phyloP scores from a whole-genome alignment of 2,888 invertebrate genomes.

The Tachystola acroxantha region DNA sequence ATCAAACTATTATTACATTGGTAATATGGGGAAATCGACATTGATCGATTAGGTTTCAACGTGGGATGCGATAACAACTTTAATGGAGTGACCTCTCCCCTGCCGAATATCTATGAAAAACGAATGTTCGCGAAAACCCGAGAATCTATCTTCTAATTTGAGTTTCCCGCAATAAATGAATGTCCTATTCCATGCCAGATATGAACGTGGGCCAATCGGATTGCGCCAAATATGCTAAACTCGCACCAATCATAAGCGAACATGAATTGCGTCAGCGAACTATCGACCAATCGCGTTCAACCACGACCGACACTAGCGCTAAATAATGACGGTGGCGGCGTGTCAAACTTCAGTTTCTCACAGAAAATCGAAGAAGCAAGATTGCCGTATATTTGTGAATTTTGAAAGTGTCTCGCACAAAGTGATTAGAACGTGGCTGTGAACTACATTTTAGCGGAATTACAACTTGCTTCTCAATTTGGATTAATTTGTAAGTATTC shows the following conservation, averaged over 20 bases:
- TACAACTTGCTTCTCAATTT: conserved; percentile 24
- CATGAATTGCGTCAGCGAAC: conserved; percentile 59
- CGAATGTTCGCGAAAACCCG: too few species aligned
- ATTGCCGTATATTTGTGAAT: conserved; percentile 36
- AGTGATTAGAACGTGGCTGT: conserved; percentile 58
- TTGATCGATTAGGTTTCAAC: too few species aligned
- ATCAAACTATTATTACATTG: too few species aligned
- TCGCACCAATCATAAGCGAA: conserved; percentile 57
- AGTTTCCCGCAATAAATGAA: conserved; percentile 47
- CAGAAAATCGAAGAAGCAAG: conserved; percentile 55
- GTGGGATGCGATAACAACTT: too few species aligned
- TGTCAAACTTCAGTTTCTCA: conserved; percentile 65
- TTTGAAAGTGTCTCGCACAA: conserved; percentile 39
- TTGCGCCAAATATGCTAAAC: conserved; percentile 74
- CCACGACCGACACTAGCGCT: conserved; percentile 81
- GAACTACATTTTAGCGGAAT: conserved; percentile 29
- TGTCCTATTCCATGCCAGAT: conserved; percentile 42
- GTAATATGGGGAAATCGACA: too few species aligned
- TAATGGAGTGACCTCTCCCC: too few species aligned
- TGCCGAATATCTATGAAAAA: too few species aligned
- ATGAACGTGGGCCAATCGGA: conserved; percentile 84
- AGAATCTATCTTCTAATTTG: too few species aligned
- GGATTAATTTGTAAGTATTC: conserved; percentile 37
- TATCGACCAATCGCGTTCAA: conserved; percentile 67
- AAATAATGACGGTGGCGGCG: conserved; percentile 70